Percentiles rank a stretch among this genome's conserved stretches.
Conservation (phyloP, 2,888 invertebrate species). For the Amphipoea lucens region DNA sequence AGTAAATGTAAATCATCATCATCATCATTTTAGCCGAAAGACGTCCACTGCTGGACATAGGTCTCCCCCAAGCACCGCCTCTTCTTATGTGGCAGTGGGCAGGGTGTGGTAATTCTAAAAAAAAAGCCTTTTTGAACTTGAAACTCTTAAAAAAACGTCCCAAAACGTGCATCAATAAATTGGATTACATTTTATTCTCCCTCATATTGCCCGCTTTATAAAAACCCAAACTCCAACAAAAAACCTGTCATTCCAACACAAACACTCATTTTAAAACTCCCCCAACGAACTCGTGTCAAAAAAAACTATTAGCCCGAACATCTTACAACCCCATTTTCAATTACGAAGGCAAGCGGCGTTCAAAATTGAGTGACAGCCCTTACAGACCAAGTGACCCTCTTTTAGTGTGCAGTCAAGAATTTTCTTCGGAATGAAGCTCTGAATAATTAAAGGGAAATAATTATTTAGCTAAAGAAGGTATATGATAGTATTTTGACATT, state of each 20-base stretch:
- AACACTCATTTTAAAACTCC: neutral
- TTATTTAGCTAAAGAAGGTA: constrained; percentile 53
- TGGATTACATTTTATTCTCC: neutral
- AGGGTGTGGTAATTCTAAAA: too few relatives aligned
- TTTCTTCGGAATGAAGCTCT: constrained; percentile 43
- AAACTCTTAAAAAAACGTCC: too few relatives aligned
- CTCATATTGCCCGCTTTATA: neutral
- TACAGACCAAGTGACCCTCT: constrained; percentile 53
- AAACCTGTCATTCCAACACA: neutral
- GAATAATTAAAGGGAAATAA: constrained; percentile 59
- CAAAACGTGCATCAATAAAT: neutral
- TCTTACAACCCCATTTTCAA: constrained; percentile 61
- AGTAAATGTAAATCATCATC: neutral
- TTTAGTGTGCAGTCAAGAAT: constrained; percentile 59
- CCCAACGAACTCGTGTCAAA: neutral
- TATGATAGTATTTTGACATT: constrained; percentile 30
- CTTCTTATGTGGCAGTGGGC: too few relatives aligned
- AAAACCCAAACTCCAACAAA: constrained; percentile 1
- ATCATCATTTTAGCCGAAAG: neutral
- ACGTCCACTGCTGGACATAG: neutral
- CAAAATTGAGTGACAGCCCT: constrained; percentile 64
- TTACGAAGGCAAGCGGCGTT: constrained; percentile 57
- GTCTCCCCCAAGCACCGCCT: too few relatives aligned
- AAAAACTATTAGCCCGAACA: constrained; percentile 48
- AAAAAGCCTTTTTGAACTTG: too few relatives aligned